These are phyloP conservation scores for Drosophila algonquin DNA, from an alignment of 2,888 invertebrate species.

Conservation along the genomic window DNA sequence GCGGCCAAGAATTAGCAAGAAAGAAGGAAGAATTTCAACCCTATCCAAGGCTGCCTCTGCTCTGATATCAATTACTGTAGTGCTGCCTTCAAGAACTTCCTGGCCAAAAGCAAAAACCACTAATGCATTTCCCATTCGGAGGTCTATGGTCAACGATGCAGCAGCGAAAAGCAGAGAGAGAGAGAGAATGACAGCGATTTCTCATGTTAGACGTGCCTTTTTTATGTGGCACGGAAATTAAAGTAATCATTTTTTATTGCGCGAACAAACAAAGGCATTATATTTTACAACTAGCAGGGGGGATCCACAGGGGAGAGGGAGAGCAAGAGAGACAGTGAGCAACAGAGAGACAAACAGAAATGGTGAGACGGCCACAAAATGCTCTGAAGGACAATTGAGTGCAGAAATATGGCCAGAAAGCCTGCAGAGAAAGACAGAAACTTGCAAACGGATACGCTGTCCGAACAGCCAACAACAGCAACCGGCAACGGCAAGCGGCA, in stretches of 20 bases:
- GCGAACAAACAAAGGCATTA: slow-evolving; percentile 79
- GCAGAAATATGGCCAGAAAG: slow-evolving; percentile 66
- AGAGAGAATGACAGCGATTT: slow-evolving; percentile 69
- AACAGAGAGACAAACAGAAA: slow-evolving; percentile 39
- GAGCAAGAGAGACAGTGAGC: neutral
- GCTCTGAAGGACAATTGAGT: slow-evolving; percentile 77
- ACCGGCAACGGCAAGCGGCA: neutral
- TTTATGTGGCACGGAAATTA: slow-evolving; percentile 76
- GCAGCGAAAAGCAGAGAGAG: neutral
- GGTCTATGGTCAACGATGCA: slow-evolving; percentile 19
- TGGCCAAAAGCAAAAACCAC: neutral
- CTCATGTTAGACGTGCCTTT: slow-evolving; percentile 71
- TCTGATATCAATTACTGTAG: neutral
- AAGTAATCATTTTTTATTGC: slow-evolving; percentile 79
- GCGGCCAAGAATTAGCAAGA: no score
- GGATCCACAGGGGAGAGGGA: slow-evolving; percentile 1
- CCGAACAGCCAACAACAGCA: slow-evolving; percentile 45
- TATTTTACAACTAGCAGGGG: slow-evolving; percentile 58
- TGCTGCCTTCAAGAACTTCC: neutral
- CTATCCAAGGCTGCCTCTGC: neutral
- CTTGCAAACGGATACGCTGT: slow-evolving; percentile 62
- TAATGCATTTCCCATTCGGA: slow-evolving; percentile 35
- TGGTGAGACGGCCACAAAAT: slow-evolving; percentile 61
- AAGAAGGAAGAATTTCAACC: neutral
- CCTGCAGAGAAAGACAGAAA: slow-evolving; percentile 51